Evolutionary conservation across 2,888 invertebrate genomes (phyloP).

Genomic region (Drosophila atripex): DNA sequence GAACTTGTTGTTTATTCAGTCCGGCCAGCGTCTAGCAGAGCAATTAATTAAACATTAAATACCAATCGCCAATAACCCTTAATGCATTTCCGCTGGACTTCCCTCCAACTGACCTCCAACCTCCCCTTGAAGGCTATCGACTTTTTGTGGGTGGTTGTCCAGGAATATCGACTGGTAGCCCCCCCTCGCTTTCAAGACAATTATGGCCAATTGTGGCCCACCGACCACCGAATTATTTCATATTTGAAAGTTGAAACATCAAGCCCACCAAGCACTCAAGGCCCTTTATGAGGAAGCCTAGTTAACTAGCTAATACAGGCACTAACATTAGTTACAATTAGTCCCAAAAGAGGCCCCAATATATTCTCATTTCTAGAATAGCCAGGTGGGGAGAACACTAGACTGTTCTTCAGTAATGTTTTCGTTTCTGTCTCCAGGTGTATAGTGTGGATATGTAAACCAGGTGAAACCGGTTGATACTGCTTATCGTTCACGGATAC

Average conservation of each 20-base stretch:
- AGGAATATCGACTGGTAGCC: neutral
- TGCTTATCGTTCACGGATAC: slow-evolving; percentile 18
- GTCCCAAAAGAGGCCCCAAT: neutral
- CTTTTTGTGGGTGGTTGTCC: slow-evolving; percentile 21
- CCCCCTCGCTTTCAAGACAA: slow-evolving; percentile 32
- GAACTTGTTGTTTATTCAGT: slow-evolving; percentile 3
- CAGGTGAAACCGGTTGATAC: slow-evolving; percentile 50
- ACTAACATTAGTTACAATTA: neutral
- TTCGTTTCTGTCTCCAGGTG: neutral
- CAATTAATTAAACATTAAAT: slow-evolving; percentile 15
- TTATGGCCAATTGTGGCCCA: slow-evolving; percentile 57
- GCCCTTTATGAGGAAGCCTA: neutral
- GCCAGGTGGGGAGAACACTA: neutral
- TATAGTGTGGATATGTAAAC: neutral
- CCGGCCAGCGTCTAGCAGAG: neutral
- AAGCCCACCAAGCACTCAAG: neutral
- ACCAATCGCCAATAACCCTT: slow-evolving; percentile 8
- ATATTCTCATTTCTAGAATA: neutral
- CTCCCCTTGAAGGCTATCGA: slow-evolving; percentile 56
- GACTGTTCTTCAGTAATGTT: neutral
- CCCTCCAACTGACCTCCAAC: slow-evolving; percentile 26
- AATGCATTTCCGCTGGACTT: slow-evolving; percentile 10
- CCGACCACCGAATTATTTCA: too few relatives aligned
- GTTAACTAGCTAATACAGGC: neutral
- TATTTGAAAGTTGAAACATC: too few relatives aligned